Conservation (phyloP, 2,888 invertebrate species). For the Rhyacophila evoluta region DNA sequence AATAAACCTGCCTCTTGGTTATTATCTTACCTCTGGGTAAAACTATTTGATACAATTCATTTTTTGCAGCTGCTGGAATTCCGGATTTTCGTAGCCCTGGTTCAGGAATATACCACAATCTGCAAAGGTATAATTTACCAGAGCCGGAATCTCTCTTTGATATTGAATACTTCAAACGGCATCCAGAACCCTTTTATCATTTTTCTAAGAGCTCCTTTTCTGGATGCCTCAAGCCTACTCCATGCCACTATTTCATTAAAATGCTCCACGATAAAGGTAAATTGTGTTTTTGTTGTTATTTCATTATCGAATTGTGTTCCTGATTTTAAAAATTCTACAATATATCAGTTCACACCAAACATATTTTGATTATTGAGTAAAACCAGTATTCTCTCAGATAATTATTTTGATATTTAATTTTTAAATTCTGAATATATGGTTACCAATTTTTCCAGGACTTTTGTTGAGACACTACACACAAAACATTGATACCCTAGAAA, state of each 20-base stretch:
- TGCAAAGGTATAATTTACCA: conserved; percentile 91
- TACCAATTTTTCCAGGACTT: conserved; percentile 64
- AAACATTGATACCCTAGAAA: conserved; percentile 95
- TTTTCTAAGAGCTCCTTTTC: conserved; percentile 92
- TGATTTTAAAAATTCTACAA: no score
- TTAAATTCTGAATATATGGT: no score
- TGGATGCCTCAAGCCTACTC: conserved; percentile 88
- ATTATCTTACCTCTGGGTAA: no score
- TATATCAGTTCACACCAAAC: no score
- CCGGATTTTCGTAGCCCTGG: conserved; percentile 96
- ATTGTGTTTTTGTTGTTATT: no score
- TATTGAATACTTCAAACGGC: conserved; percentile 85
- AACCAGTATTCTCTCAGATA: no score
- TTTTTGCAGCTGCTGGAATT: conserved; percentile 96
- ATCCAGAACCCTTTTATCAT: conserved; percentile 93
- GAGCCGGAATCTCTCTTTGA: conserved; percentile 95
- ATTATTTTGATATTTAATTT: no score
- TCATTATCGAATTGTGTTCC: no score
- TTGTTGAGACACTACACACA: conserved; percentile 84
- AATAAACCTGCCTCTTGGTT: no score
- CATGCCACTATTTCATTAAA: conserved; percentile 90
- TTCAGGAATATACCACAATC: conserved; percentile 91
- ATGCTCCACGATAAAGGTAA: conserved; percentile 84
- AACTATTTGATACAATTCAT: no score
- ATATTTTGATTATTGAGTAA: no score